Conservation (phyloP, 1,140 invertebrate genomes). For the Pseudomyrmex sp. region DNA sequence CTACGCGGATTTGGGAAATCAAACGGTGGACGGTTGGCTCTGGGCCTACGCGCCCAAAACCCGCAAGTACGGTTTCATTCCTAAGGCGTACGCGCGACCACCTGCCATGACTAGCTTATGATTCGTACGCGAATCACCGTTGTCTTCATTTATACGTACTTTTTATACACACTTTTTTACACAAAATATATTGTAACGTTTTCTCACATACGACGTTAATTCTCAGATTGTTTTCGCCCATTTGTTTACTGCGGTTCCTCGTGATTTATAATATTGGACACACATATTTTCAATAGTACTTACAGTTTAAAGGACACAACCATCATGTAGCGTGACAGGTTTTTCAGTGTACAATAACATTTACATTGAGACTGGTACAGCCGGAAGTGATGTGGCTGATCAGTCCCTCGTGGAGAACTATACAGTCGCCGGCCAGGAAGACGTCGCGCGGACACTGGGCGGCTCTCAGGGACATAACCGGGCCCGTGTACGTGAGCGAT, state of each 20-base stretch:
- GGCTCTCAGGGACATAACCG: constrained; percentile 79
- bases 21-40: constrained; percentile 97
- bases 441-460: constrained; percentile 79
- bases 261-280: not conserved
- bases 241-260: not conserved
- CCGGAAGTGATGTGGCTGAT: constrained; percentile 78
- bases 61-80: constrained; percentile 97
- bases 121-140: constrained; percentile 67
- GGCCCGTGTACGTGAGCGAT: constrained; percentile 81
- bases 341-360: constrained; percentile 79
- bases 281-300: constrained; percentile 4
- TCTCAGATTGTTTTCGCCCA: no score
- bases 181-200: no score
- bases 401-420: constrained; percentile 81
- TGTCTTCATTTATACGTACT: constrained; percentile 50
- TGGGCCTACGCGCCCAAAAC: constrained; percentile 98
- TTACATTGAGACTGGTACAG: constrained; percentile 80
- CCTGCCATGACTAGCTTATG: constrained; percentile 95
- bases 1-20: constrained; percentile 96
- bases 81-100: constrained; percentile 96
- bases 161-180: constrained; percentile 24
- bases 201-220: not conserved
- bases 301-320: not conserved
- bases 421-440: constrained; percentile 80
- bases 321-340: not conserved